Evolutionary conservation across 2,888 invertebrate species (phyloP), one percentile per base, ranked within the genome.

Genomic region (Eristalinus aeneus): DNA sequence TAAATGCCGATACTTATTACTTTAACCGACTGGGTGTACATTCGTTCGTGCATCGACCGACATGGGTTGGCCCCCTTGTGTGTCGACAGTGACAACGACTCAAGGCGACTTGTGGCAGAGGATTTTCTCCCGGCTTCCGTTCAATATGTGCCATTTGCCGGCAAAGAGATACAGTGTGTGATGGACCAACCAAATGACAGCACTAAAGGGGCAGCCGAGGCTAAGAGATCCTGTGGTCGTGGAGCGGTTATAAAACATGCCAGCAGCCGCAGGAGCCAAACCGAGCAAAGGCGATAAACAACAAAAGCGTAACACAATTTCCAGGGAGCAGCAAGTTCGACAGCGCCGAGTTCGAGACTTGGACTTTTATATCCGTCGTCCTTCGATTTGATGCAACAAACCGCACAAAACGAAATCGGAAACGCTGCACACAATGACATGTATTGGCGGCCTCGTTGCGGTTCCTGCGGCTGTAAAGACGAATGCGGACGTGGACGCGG

Each of bases 401-500:
- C 27, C 64, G 65, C 11, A 34, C 54, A 80, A 67, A 79, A 63
- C 67, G 67, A 79, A 85, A 76, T 72, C 46, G 56, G 60, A 64
- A 75, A 75, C 53, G 65, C 34, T 77, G 54, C 72, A 20, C 72
- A 77, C 73, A 77, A 68, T 77, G 82, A 77, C 82, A 77, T 77
- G 72, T 77, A 77, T 77, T 82, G 77, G 56, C 63, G 72, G 68
- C 67, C 72, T 82, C 46, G 77, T 77, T 77, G 77, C 22, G 82
- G 77, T 72, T 68, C 54, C 39, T 11, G 65, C 56, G 56, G 22
- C 39, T 36, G 67, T 53, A 56, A 65, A 46, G 56, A 56, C 11
- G 56, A 11, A 11, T 23, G 23, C 31, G 9, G 54, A n/a, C n/a
- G n/a, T n/a, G n/a, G n/a, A n/a, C n/a, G n/a, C n/a, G n/a, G 16